Base-by-base conservation (phyloP, 2,113 vertebrate genomes). In the Syngnathus scovelli region DNA sequence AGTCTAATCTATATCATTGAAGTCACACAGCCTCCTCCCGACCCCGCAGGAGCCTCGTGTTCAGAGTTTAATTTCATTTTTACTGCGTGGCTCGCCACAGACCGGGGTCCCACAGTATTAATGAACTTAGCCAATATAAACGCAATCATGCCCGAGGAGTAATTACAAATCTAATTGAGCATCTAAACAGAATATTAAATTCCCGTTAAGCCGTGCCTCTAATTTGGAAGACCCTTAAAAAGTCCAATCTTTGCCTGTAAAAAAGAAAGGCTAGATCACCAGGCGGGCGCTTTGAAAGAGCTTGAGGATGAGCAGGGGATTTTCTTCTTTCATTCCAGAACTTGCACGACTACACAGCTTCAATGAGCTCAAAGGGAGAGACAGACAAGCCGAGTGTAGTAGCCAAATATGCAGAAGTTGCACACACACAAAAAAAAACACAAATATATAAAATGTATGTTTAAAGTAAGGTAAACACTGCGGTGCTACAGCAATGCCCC, bases 171-270 rank as follows among this genome's bases (percentile, higher is more conserved):
- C 81, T 88, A 89, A 88, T 88, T 88, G 84, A 89, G 85, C 86
- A 87, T 86, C 88, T 88, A 86, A 88, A 87, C 86, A 81, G 82
- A 89, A 87, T 87, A 88, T 87, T 87, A 89, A 86, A 87, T 82
- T 64, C 66, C 72, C 44, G 59, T 86, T 85, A 88, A 89, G 86
- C 67, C 67, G 68, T 73, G 71, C 76, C 74, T 83, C 82, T 78
- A 83, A 90, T 85, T 87, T 88, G 80, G 73, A 83, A 83, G 74
- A 82, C 76, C 75, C 82, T 88, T 86, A 77, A 86, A 88, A 88
- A 87, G 78, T 81, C 77, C 77, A 84, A 87, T 83, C 70, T 65
- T 78, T 36, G 59, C 72, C 70, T 64, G 76, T 89, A 82, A 89
- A 89, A 76, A 88, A 75, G 73, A 74, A 85, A 85, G 71, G 77